A percentile compares a stretch with the other conserved stretches of the same genome.
These are phyloP conservation scores for Falco columbarius DNA, from an alignment of 2,797 vertebrate genomes.

Conservation along the genomic window DNA sequence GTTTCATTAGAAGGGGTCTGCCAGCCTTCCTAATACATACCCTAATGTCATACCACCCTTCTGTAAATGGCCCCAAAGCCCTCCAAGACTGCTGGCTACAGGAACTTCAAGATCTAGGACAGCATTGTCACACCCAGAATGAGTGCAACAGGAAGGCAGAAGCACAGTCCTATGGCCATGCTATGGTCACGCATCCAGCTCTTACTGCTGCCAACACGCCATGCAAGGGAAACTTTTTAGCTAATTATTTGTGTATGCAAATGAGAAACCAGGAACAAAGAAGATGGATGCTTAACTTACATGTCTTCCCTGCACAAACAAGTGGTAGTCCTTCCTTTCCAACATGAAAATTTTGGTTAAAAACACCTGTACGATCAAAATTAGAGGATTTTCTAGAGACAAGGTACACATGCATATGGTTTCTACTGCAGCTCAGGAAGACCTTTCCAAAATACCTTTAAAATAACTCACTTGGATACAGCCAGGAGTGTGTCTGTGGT, in stretches of 20 bases:
- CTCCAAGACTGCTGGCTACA: neutral
- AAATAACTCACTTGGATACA: neutral
- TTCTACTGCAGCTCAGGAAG: neutral
- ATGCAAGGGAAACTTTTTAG: accelerated
- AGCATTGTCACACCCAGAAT: neutral
- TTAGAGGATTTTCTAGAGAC: neutral
- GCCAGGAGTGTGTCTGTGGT: neutral
- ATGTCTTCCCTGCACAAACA: neutral
- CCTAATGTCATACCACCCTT: accelerated
- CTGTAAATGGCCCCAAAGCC: neutral
- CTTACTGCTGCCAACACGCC: neutral
- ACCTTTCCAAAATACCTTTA: neutral
- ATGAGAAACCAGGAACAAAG: neutral
- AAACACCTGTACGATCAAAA: neutral
- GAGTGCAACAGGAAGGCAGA: neutral
- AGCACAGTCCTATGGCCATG: accelerated
- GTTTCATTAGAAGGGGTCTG: neutral
- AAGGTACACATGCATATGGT: accelerated
- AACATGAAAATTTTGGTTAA: neutral
- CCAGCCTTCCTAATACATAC: neutral
- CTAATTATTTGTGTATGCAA: neutral
- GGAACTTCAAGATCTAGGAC: neutral
- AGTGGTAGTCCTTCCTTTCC: neutral
- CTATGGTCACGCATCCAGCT: neutral
- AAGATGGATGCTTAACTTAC: neutral